Evolutionary conservation across 2,888 invertebrate genomes (phyloP).

Genomic region (Agrotis puta): DNA sequence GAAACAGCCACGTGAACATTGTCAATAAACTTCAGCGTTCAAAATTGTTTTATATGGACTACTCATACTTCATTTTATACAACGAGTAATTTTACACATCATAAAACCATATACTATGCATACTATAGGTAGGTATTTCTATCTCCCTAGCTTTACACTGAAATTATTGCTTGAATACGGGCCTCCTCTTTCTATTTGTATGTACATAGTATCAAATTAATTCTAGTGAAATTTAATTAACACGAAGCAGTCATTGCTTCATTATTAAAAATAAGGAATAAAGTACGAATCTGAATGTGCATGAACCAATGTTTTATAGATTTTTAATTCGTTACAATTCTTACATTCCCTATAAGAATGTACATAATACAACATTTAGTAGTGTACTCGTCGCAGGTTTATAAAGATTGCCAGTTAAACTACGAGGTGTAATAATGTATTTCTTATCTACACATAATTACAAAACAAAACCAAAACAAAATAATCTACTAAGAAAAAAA

Average conservation of each 20-base stretch:
- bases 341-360: neutral
- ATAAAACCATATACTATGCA: no score
- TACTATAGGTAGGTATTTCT: no score
- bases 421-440: constrained; percentile 13
- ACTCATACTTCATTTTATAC: constrained; percentile 16
- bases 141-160: no score
- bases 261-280: neutral
- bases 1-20: constrained; percentile 76
- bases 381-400: constrained; percentile 8
- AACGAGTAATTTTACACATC: no score
- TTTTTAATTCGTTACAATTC: neutral
- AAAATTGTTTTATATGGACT: constrained; percentile 22
- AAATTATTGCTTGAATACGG: no score
- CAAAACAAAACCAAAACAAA: constrained; percentile 46
- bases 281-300: neutral
- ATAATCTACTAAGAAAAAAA: constrained; percentile 33
- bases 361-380: neutral
- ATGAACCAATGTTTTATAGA: neutral
- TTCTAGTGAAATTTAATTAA: neutral
- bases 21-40: constrained; percentile 70
- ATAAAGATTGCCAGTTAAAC: constrained; percentile 13
- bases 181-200: no score
- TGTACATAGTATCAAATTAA: no score
- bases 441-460: constrained; percentile 37
- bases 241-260: neutral